Evolutionary conservation across 2,888 invertebrate genomes (phyloP).

Genomic region (Folsomia candida): DNA sequence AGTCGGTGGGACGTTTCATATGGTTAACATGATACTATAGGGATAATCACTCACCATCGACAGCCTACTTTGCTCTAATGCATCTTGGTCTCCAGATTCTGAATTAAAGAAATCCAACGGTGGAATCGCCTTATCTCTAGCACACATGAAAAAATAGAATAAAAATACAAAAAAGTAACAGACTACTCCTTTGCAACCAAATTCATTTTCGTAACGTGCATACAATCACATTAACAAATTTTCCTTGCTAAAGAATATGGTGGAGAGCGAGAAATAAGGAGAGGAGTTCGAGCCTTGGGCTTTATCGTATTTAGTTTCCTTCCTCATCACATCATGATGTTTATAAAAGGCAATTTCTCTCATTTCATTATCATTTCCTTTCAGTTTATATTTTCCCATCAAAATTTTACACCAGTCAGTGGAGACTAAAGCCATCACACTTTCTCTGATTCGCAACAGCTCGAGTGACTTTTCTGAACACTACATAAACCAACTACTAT

Average conservation of each 20-base stretch:
- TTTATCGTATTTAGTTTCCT: no score
- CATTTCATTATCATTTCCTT: slow-evolving; percentile 37
- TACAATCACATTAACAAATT: no score
- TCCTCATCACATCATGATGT: slow-evolving; percentile 11
- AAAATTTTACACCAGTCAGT: slow-evolving; percentile 31
- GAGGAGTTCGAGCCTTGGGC: no score
- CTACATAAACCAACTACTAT: no score
- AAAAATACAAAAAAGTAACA: background rate
- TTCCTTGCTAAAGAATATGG: no score
- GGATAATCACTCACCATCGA: no score
- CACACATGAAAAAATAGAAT: slow-evolving; percentile 26
- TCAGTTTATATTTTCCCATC: slow-evolving; percentile 27
- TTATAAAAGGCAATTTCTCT: slow-evolving; percentile 15
- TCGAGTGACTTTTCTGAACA: background rate
- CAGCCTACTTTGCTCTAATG: slow-evolving; percentile 65
- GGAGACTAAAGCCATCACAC: slow-evolving; percentile 14
- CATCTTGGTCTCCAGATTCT: slow-evolving; percentile 49
- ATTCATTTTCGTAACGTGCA: background rate
- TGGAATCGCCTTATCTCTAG: slow-evolving; percentile 89
- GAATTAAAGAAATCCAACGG: slow-evolving; percentile 63
- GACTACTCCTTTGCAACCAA: background rate
- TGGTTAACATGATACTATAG: no score
- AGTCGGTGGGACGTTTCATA: no score
- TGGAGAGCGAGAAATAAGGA: no score
- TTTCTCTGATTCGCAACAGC: slow-evolving; percentile 4